Conservation (phyloP, 1,140 invertebrate species). For the Leptopilina boulardi region DNA sequence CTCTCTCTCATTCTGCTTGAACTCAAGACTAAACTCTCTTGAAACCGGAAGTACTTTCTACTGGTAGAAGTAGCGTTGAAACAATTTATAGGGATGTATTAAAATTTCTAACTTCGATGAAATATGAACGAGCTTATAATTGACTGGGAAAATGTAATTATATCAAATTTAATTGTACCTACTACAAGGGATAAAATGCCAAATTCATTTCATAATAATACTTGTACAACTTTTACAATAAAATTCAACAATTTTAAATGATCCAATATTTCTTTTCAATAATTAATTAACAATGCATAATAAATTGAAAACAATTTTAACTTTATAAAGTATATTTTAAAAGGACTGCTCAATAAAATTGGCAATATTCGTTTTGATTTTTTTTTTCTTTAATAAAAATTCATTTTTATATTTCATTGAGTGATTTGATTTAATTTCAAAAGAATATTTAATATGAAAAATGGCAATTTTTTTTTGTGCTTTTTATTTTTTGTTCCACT, state of each 20-base stretch:
- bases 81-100: constrained; percentile 12
- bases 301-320: no score
- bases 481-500: no score
- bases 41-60: constrained; percentile 12
- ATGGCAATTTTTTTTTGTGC: no score
- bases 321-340: no score
- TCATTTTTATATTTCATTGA: no score
- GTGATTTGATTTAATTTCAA: no score
- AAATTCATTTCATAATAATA: neutral
- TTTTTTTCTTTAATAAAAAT: no score
- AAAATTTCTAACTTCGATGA: constrained; percentile 20
- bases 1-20: no score
- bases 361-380: no score
- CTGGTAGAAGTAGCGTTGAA: constrained; percentile 18
- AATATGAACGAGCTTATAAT: constrained; percentile 22
- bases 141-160: constrained; percentile 18
- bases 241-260: neutral
- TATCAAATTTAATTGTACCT: neutral
- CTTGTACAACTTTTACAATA: neutral
- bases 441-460: no score
- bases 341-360: no score
- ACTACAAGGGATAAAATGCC: neutral
- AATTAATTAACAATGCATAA: neutral
- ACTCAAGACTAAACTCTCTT: neutral
- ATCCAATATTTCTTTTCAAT: neutral